A percentile compares a stretch with the other conserved stretches of the same genome.
Evolutionary conservation across 2,113 vertebrate genomes (phyloP).

Genomic region (Syrmaticus mikado): DNA sequence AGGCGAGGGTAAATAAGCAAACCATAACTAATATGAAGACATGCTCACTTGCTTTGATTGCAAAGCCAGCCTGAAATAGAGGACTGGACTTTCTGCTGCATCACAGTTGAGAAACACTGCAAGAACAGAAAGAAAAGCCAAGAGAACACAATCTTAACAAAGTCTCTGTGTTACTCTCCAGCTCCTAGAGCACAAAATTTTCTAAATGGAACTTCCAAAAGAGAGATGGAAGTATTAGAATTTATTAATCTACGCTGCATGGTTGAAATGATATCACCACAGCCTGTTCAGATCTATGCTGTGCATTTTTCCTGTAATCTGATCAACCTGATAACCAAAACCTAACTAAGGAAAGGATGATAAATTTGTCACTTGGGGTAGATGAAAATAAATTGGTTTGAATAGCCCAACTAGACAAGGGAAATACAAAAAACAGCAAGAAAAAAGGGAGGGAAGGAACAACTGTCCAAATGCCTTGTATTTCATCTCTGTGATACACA

Average conservation of each 20-base stretch:
- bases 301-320: not conserved
- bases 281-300: not conserved
- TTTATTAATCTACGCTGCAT: not conserved
- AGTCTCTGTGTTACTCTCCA: not conserved
- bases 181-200: not conserved
- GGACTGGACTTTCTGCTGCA: not conserved
- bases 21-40: not conserved
- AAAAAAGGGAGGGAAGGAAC: not conserved
- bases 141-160: not conserved
- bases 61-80: not conserved
- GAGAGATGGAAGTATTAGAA: not conserved
- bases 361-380: not conserved
- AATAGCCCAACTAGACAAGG: not conserved
- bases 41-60: not conserved
- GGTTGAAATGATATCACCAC: not conserved
- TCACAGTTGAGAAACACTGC: not conserved
- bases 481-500: not conserved
- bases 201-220: fast-evolving
- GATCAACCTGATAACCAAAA: not conserved
- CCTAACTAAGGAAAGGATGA: not conserved
- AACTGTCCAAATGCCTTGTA: not conserved
- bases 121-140: not conserved
- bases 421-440: not conserved
- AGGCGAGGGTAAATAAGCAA: not conserved
- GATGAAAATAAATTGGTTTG: not conserved